A percentile compares a stretch with the other conserved stretches of the same genome.
Conservation (phyloP, 2,113 vertebrate genomes). For the Columba janthina region DNA sequence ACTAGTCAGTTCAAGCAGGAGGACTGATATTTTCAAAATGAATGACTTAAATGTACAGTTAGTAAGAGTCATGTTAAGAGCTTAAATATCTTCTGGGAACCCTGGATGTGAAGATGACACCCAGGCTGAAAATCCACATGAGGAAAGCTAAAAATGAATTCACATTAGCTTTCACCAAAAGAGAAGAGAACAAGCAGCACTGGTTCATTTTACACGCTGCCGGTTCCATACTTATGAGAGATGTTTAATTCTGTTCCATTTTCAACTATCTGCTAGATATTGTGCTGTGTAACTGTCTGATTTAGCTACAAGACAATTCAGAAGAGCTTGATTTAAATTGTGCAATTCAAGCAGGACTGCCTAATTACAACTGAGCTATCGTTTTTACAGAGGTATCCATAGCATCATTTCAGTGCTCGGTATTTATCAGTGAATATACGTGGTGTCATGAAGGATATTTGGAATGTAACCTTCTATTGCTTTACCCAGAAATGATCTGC, state of each 20-base stretch:
- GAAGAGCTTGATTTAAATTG: slow-evolving; percentile 53
- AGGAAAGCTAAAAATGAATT: background rate
- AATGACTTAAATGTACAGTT: slow-evolving; percentile 13
- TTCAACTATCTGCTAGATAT: slow-evolving; percentile 3
- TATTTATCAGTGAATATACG: background rate
- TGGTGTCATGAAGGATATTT: background rate
- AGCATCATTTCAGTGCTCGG: slow-evolving; percentile 13
- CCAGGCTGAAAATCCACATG: background rate
- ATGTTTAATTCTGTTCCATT: slow-evolving; percentile 39
- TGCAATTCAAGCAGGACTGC: background rate
- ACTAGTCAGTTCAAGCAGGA: background rate
- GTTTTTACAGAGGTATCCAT: slow-evolving; percentile 34
- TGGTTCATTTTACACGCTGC: background rate
- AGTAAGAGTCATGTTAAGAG: background rate
- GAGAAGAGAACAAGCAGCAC: background rate
- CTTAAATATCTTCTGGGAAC: background rate
- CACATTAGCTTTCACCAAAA: background rate
- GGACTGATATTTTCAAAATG: slow-evolving; percentile 30
- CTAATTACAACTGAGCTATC: slow-evolving; percentile 42
- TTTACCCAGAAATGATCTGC: slow-evolving; percentile 19
- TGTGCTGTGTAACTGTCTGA: slow-evolving; percentile 22
- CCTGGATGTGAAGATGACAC: background rate
- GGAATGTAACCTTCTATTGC: background rate
- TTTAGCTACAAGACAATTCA: background rate
- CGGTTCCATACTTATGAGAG: background rate